Conservation (phyloP, 1,140 invertebrate genomes). For the Drosophila suzukii region DNA sequence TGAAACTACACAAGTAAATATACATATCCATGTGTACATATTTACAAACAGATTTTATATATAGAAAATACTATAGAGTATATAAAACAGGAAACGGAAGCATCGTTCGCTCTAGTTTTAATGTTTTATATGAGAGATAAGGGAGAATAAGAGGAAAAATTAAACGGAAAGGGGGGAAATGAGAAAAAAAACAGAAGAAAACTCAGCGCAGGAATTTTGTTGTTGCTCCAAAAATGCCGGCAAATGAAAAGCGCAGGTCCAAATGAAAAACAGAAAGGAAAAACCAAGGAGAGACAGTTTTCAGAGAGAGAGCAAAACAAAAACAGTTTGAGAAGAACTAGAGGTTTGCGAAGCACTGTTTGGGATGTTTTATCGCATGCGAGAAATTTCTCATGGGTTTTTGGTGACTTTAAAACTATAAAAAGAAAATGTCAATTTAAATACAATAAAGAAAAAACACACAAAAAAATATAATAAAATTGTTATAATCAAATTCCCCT, state of each 20-base stretch:
- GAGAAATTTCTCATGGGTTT: conserved; percentile 9
- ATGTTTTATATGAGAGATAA: not conserved
- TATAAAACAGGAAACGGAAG: conserved; percentile 69
- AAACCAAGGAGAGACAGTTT: not conserved
- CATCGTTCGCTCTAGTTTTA: conserved; percentile 17
- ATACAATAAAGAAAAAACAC: not conserved
- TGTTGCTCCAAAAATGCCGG: conserved; percentile 61
- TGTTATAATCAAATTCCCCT: no score
- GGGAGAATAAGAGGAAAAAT: no score
- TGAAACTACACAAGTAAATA: not conserved
- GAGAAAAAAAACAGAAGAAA: not conserved
- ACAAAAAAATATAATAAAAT: no score
- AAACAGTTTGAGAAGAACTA: conserved; percentile 8
- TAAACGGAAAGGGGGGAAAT: not conserved
- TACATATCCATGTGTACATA: no score
- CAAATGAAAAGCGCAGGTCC: conserved; percentile 53
- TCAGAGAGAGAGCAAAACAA: conserved; percentile 22
- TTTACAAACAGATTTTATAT: conserved; percentile 15
- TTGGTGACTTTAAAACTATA: conserved; percentile 22
- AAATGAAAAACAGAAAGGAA: conserved; percentile 9
- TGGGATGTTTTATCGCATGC: conserved; percentile 39
- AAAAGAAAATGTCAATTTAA: fast-evolving
- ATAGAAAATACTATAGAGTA: conserved; percentile 26
- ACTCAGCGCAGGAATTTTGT: conserved; percentile 30
- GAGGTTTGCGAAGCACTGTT: conserved; percentile 12